Base-by-base conservation (phyloP, 2,888 invertebrate genomes). In the Lamellibrachia columna region DNA sequence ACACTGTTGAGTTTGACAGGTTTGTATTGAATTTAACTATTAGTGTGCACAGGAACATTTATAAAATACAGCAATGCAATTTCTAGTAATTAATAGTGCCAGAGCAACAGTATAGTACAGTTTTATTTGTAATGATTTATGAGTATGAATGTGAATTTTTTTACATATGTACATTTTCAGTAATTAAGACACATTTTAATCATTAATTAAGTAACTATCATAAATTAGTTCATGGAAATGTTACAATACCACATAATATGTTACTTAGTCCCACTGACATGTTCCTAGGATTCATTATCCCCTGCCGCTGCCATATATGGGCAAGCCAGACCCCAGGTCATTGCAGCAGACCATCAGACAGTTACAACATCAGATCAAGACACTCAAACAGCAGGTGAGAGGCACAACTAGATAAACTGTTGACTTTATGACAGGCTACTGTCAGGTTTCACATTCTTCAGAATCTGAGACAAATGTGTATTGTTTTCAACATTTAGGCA, bases 1-100 rank as follows among this genome's bases (percentile, higher is more conserved):
- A 96, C 94, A 96, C 96, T 93, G 96, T 96, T 58, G 96, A 96
- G 93, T 96, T 96, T 95, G 96, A 96, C 94, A 96, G 96, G 96
- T 96, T 93, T 91, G 91, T 90, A n/a, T 55, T 7, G 55, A 9
- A 55, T 55, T 55, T 55, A 1, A 55, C 3, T 55, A 9, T 55
- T 55, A 55, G 9, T 55, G 75, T n/a, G n/a, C 75, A 75, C 75
- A 75, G n/a, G 3, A 22, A 11, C n/a, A 22, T 75, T 75, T 22
- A 22, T 75, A 22, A 75, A 4, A 75, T 75, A 11, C 15, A 55
- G 52, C 15, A 15, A 7, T n/a, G 6, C 91, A 91, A 55, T 7
- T 8, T 7, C 75, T 4, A 75, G 9, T 55, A 55, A 55, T 55
- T 55, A 55, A 55, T 55, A 55, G 7, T 55, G 55, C 55, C 55